These are phyloP conservation scores for Gymnoscopelus microlampas DNA, from an alignment of 2,797 vertebrate genomes.

Conservation along the genomic window DNA sequence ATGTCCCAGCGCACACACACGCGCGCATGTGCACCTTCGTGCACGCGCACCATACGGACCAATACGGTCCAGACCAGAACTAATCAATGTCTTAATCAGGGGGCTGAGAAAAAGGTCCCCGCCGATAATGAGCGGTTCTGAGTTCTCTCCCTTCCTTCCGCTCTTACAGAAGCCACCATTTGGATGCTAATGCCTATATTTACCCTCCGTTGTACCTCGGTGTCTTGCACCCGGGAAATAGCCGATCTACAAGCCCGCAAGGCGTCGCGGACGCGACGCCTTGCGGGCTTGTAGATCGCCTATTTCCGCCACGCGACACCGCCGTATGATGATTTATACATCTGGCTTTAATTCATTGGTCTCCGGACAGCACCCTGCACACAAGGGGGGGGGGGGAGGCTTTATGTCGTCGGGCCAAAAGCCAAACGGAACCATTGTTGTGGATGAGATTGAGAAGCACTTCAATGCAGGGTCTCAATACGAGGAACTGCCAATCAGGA, in stretches of 20 bases:
- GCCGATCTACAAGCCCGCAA: too few species aligned
- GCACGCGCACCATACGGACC: slow-evolving; percentile 51
- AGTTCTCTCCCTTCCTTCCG: slow-evolving; percentile 38
- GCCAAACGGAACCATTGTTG: slow-evolving; percentile 62
- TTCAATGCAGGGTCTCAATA: slow-evolving; percentile 70
- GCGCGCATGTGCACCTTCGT: background rate
- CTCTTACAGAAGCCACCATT: slow-evolving; percentile 27
- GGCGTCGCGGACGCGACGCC: too few species aligned
- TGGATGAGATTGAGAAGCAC: slow-evolving; percentile 35
- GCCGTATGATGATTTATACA: too few species aligned
- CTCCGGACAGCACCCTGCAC: slow-evolving; percentile 22
- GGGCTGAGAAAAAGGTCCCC: slow-evolving; percentile 22
- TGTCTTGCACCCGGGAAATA: too few species aligned
- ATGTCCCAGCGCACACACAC: too few species aligned
- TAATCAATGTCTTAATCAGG: slow-evolving; percentile 53
- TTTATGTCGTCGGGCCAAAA: slow-evolving; percentile 60
- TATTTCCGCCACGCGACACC: too few species aligned
- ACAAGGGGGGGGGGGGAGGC: slow-evolving; percentile 53
- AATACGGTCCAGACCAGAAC: slow-evolving; percentile 67
- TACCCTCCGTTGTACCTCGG: too few species aligned
- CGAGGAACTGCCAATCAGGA: slow-evolving; percentile 69
- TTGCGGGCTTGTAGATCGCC: too few species aligned
- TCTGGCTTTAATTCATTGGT: too few species aligned
- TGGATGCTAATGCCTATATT: slow-evolving; percentile 8
- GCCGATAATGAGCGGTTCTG: slow-evolving; percentile 37